Evolutionary conservation across 2,797 vertebrate species (phyloP).

Genomic region (Neoniphon sammara): DNA sequence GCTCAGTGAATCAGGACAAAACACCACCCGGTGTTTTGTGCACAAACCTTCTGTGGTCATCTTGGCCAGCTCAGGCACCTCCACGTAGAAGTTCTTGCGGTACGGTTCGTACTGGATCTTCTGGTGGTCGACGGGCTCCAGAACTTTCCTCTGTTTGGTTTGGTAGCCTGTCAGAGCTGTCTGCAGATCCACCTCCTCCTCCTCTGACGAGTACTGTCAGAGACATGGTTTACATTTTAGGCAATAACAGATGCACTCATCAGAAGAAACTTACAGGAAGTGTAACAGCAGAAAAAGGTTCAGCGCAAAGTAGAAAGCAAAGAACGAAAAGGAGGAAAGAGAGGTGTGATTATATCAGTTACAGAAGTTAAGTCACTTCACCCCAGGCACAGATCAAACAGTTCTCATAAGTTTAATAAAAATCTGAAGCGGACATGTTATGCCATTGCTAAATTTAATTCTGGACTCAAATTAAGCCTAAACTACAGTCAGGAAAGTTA

Average conservation of each 20-base stretch:
- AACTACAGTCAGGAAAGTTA: too few relatives aligned
- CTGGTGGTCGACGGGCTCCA: conserved; percentile 97
- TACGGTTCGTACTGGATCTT: conserved; percentile 97
- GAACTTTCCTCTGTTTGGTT: conserved; percentile 96
- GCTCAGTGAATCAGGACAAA: not conserved
- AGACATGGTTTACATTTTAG: conserved; percentile 17
- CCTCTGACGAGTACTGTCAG: conserved; percentile 96
- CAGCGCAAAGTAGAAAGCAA: not conserved
- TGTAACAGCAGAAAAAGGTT: not conserved
- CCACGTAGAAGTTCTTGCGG: conserved; percentile 98
- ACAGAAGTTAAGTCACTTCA: too few relatives aligned
- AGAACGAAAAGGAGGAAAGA: too few relatives aligned
- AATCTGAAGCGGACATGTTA: too few relatives aligned
- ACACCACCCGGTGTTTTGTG: not conserved
- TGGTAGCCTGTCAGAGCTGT: conserved; percentile 97
- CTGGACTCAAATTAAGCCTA: too few relatives aligned
- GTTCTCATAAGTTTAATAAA: too few relatives aligned
- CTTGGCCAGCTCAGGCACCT: conserved; percentile 95
- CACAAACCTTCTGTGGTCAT: conserved; percentile 92
- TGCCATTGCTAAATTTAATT: too few relatives aligned
- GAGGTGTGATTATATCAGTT: too few relatives aligned
- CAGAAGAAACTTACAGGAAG: not conserved
- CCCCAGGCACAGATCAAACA: too few relatives aligned
- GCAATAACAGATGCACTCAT: not conserved
- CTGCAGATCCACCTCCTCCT: conserved; percentile 97